A percentile compares a stretch with the other conserved stretches of the same genome.
phyloP scores from a whole-genome alignment of 2,888 invertebrate species.

The Frankliniella fusca region DNA sequence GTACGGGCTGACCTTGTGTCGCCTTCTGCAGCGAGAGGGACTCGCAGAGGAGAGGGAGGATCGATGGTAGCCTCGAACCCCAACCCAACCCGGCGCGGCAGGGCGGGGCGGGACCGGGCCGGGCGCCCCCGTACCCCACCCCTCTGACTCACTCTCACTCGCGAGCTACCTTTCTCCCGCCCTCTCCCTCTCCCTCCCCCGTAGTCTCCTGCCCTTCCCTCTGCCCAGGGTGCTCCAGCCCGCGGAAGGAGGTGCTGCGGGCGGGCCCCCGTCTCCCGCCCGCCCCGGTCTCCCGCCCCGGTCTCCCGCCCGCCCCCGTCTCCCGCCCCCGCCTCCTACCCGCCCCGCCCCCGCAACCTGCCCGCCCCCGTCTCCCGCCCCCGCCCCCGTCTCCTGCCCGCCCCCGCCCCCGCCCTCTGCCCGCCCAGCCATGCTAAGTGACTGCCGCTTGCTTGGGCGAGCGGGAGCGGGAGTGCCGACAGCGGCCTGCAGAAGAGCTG shows the following conservation, averaged over 20 bases:
- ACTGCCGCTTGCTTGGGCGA: too few species aligned
- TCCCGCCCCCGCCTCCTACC: neutral
- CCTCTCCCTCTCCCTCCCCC: neutral
- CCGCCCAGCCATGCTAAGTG: too few species aligned
- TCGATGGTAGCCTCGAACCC: constrained; percentile 21
- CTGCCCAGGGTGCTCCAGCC: neutral
- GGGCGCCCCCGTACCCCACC: neutral
- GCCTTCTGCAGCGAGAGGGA: neutral
- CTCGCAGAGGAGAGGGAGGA: neutral
- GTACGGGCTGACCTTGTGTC: neutral
- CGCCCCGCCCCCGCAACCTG: too few species aligned
- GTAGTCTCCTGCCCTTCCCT: neutral
- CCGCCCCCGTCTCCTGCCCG: too few species aligned
- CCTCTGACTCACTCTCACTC: too few species aligned
- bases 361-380: too few species aligned
- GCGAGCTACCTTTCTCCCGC: too few species aligned
- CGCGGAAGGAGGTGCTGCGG: too few species aligned
- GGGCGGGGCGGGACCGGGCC: neutral
- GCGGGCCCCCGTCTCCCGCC: too few species aligned
- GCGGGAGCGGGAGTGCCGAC: too few species aligned
- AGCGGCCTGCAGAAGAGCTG: too few species aligned
- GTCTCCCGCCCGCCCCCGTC: neutral
- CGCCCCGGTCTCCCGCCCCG: neutral
- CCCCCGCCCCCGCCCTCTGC: too few species aligned
- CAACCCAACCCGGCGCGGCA: neutral